Conservation (phyloP, 2,113 vertebrate genomes). For the Miniopterus natalensis region DNA sequence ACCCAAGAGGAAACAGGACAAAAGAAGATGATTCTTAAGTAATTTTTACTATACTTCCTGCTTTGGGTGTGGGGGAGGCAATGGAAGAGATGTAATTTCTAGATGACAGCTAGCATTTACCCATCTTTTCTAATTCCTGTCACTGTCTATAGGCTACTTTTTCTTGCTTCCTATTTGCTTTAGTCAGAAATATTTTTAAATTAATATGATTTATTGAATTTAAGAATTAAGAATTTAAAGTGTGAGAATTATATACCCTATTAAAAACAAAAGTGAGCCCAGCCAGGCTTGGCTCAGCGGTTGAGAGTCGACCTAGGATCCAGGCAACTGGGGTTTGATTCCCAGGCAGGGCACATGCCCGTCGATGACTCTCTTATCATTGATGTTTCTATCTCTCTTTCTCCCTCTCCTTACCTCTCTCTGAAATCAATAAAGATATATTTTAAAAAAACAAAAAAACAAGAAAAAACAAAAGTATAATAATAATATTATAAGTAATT, state of each 20-base stretch:
- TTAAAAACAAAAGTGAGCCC: neutral
- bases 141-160: neutral
- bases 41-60: neutral
- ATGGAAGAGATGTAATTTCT: constrained; percentile 4
- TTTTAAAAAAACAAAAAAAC: too few species aligned
- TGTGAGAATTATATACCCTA: neutral
- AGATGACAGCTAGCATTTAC: neutral
- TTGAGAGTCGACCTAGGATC: too few species aligned
- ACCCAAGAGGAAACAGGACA: neutral
- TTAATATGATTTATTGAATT: neutral
- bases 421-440: too few species aligned
- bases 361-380: too few species aligned
- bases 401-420: too few species aligned
- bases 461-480: neutral
- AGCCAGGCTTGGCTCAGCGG: too few species aligned
- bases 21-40: neutral
- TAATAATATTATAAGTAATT: neutral
- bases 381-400: too few species aligned
- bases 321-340: too few species aligned
- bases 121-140: neutral
- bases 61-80: neutral
- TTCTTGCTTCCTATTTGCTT: neutral
- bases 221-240: constrained; percentile 13
- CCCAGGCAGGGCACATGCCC: too few species aligned
- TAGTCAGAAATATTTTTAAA: neutral